A percentile compares a stretch with the other conserved stretches of the same genome.
Evolutionary conservation across 2,888 invertebrate species (phyloP).

Genomic region (Drosophila dives): DNA sequence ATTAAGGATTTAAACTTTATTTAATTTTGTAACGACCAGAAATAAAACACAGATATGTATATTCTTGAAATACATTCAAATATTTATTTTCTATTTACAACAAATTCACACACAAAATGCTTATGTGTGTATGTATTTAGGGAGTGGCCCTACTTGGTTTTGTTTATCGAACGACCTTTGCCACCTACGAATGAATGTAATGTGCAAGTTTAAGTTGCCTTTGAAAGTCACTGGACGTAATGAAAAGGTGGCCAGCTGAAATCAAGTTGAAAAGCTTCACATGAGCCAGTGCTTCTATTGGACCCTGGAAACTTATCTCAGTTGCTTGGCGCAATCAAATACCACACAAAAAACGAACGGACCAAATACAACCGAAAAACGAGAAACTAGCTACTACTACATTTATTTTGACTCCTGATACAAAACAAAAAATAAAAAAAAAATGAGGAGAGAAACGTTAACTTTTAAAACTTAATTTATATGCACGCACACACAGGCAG

Average conservation of each 20-base stretch:
- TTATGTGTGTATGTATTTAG: neutral
- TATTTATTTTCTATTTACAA: conserved; percentile 1
- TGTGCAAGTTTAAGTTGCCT: conserved; percentile 23
- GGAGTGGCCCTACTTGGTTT: neutral
- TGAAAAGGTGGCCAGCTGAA: conserved; percentile 45
- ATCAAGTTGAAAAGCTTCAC: conserved; percentile 32
- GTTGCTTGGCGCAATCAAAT: conserved; percentile 63
- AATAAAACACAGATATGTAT: neutral
- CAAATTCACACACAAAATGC: neutral
- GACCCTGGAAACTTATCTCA: conserved; percentile 37
- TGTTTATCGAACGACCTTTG: conserved; percentile 15
- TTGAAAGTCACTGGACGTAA: conserved; percentile 18
- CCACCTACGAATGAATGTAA: conserved; percentile 18
- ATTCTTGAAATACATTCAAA: conserved; percentile 6
- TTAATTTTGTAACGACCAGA: neutral
- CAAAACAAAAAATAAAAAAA: conserved; percentile 30
- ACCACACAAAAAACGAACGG: conserved; percentile 23
- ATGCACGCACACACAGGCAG: conserved; percentile 65
- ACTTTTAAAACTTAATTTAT: conserved; percentile 79
- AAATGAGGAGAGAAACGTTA: conserved; percentile 46
- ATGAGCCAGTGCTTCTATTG: conserved; percentile 4
- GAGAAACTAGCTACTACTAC: conserved; percentile 62
- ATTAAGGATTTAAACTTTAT: neutral
- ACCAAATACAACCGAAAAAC: conserved; percentile 23
- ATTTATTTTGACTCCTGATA: conserved; percentile 73